Base-by-base conservation (phyloP, 2,113 vertebrate genomes). In the Canis aureus region DNA sequence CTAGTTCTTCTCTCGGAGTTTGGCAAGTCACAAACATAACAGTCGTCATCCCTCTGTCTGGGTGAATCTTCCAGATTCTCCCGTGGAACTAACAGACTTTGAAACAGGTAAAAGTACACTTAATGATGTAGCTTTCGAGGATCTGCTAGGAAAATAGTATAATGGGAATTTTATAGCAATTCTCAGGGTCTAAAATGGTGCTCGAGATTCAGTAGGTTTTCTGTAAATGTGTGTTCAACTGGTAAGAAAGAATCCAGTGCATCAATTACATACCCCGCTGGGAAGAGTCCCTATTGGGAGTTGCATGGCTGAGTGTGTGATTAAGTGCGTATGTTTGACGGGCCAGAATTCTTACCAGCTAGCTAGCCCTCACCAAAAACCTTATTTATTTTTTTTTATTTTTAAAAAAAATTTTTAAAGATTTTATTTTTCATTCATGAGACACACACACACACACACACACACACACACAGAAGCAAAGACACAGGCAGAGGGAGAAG, bases 61-160 rank as follows among this genome's bases (percentile, higher is more conserved):
- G 4, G 32, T 86, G 43, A 94, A 43, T 93, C 49, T 92, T 88
- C 60, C 69, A 88, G 35, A 90, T 49, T 92, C 35, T 84, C 16
- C 74, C 43, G 23, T 32, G n/a, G 64, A 95, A 80, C 23, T n/a
- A 96, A 32, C 4, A 32, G 19, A 91, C 73, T 92, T 83, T 62
- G 69, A 94, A 96, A 90, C 12, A 78, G 19, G 51, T 53, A 19
- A 67, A 96, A 89, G 53, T n/a, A 67, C 11, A 94, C 15, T 79
- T 73, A 71, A 38, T n/a, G 84, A 53, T 57, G 8, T 23, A 64
- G 57, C 19, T 94, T 64, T 79, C 53, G 92, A 97, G 82, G 20
- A 76, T 29, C 62, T 6, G 2, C 23, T 29, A 73, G 27, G 51
- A 55, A 69, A 73, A 76, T 10, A 60, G 29, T 20, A 5, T 64